These are phyloP conservation scores for Drosophila bocqueti DNA, from an alignment of 1,140 invertebrate genomes.

Conservation along the genomic window DNA sequence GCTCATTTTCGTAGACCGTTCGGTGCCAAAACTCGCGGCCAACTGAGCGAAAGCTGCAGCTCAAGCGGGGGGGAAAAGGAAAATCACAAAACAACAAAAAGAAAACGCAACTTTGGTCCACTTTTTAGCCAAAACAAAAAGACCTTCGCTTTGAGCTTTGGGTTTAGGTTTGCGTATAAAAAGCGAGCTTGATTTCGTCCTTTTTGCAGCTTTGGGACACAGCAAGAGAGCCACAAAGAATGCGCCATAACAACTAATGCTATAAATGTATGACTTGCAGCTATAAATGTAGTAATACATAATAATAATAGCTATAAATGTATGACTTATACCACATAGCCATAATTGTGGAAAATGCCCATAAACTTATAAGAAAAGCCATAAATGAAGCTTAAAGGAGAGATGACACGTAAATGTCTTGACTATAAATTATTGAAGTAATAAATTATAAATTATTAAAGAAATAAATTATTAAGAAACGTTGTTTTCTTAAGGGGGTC, in stretches of 20 bases:
- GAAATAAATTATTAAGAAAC: no score
- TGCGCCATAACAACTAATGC: not conserved
- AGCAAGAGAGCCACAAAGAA: not conserved
- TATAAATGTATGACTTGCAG: no score
- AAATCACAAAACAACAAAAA: not conserved
- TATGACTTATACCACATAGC: not conserved
- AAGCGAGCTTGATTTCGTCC: not conserved
- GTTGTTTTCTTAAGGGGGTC: no score
- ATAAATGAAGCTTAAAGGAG: not conserved
- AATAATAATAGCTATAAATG: not conserved
- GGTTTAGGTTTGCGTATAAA: not conserved
- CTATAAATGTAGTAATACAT: no score
- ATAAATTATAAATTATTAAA: no score
- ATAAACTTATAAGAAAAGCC: not conserved
- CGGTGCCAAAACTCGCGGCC: conserved; percentile 65
- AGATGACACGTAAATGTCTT: not conserved
- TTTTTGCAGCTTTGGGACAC: conserved; percentile 6
- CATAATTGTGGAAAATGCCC: not conserved
- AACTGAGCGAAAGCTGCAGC: conserved; percentile 42
- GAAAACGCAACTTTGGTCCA: conserved; percentile 50
- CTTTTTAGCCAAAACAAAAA: not conserved
- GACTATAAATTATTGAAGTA: no score
- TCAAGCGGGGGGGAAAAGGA: not conserved
- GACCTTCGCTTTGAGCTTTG: not conserved
- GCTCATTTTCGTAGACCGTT: conserved; percentile 50